Percentiles rank a stretch among this genome's conserved stretches.
Evolutionary conservation across 2,113 vertebrate genomes (phyloP).

Genomic region (Psilopogon haemacephalus): DNA sequence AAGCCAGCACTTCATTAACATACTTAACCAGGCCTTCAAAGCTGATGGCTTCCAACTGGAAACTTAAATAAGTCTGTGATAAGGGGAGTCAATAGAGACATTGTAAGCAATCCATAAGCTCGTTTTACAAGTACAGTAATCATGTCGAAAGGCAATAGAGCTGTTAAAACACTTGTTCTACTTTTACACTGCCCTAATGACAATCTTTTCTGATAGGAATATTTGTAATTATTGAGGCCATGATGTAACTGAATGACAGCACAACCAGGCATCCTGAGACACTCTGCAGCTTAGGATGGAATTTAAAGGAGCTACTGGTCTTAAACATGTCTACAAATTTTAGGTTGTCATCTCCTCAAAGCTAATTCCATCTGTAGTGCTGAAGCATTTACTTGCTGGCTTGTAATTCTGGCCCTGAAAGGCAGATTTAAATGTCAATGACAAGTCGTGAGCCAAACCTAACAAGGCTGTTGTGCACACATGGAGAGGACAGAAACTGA

Average conservation of each 20-base stretch:
- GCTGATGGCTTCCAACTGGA: background rate
- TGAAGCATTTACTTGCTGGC: background rate
- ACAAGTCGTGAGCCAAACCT: background rate
- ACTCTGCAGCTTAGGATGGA: background rate
- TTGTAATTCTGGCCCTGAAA: background rate
- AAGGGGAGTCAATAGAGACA: background rate
- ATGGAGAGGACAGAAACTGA: accelerated
- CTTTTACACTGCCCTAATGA: background rate
- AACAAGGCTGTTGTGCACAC: background rate
- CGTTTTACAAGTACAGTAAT: background rate
- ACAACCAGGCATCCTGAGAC: background rate
- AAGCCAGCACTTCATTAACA: background rate
- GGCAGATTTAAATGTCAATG: background rate
- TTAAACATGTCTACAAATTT: background rate
- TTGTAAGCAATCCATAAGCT: background rate
- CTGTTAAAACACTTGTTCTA: background rate
- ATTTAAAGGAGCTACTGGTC: background rate
- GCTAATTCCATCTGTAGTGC: background rate
- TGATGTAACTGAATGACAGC: background rate
- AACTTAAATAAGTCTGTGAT: slow-evolving; percentile 8
- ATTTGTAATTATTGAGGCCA: background rate
- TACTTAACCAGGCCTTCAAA: background rate
- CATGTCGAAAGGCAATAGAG: background rate
- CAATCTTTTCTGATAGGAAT: background rate
- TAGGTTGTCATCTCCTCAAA: background rate